Base-by-base conservation (phyloP, 1,140 invertebrate species). In the Muscidifurax raptorellus region DNA sequence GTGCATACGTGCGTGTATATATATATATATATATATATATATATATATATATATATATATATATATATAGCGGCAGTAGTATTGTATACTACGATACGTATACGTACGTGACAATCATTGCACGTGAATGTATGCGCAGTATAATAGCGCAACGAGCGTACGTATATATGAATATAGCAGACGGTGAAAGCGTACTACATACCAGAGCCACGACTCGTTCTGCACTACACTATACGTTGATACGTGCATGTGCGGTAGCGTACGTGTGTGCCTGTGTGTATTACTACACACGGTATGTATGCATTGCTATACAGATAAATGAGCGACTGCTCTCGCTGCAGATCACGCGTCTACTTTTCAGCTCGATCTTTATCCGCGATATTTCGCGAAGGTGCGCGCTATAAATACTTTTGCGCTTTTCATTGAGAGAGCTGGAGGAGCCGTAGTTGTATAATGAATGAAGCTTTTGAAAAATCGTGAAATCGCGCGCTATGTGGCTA, bases 101-200 rank as follows among this genome's bases (percentile, higher is more conserved):
- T 66, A 75, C 59, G 52, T 27, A 74, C 78, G 83, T 85, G 83
- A 85, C 71, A 85, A 85, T 85, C 78, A 77, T 81, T 75, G 64
- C 72, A 81, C 83, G 83, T 76, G 78, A 76, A 28, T 52, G 64
- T 72, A 69, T 72, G 84, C n/a, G n/a, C 84, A 25, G 84, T 52
- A 85, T 81, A 69, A 81, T 85, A 85, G 40, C 69, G 74, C 79
- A 67, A 67, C 67, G 64, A 82, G 67, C 64, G 25, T 79, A 79
- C 86, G 87, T 89, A n/a, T n/a, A n/a, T n/a, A 91, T 90, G 88
- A 90, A 91, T 90, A 91, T 90, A 89, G 88, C 86, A 89, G 88
- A 89, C 88, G 90, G 90, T 90, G 90, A 91, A 91, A 91, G 90
- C 90, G 90, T 90, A 90, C 90, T 87, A 89, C 90, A 91, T 91